These are phyloP conservation scores for Ochotona curzoniae DNA, from an alignment of 2,113 vertebrate genomes.

Conservation along the genomic window DNA sequence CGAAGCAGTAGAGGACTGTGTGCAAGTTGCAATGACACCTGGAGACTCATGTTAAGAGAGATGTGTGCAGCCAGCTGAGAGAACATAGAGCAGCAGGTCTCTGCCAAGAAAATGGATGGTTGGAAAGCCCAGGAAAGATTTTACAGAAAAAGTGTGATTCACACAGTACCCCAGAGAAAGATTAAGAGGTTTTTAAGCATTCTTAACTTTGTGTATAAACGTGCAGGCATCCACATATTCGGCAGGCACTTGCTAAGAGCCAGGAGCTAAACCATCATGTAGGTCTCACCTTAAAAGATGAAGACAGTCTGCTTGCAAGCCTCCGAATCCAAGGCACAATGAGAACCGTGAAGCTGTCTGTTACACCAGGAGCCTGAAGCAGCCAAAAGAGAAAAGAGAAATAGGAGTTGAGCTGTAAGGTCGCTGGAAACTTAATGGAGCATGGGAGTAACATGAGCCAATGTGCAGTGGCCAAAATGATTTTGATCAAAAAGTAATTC, in stretches of 20 bases:
- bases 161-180: not conserved
- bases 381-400: not conserved
- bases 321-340: not conserved
- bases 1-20: not conserved
- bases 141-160: constrained; percentile 17
- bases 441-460: not conserved
- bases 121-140: not conserved
- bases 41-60: not conserved
- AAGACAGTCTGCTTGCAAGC: not conserved
- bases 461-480: not conserved
- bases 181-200: not conserved
- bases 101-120: not conserved
- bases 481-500: not conserved
- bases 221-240: not conserved
- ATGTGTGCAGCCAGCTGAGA: not conserved
- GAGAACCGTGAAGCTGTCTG: not conserved
- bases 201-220: not conserved
- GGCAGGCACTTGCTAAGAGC: not conserved
- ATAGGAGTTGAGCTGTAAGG: not conserved
- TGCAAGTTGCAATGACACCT: not conserved
- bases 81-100: not conserved
- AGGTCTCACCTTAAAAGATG: not conserved
- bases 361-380: not conserved
- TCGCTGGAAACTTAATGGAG: not conserved
- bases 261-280: not conserved